phyloP scores from a whole-genome alignment of 2,113 vertebrate genomes.

The Fregata magnificens region DNA sequence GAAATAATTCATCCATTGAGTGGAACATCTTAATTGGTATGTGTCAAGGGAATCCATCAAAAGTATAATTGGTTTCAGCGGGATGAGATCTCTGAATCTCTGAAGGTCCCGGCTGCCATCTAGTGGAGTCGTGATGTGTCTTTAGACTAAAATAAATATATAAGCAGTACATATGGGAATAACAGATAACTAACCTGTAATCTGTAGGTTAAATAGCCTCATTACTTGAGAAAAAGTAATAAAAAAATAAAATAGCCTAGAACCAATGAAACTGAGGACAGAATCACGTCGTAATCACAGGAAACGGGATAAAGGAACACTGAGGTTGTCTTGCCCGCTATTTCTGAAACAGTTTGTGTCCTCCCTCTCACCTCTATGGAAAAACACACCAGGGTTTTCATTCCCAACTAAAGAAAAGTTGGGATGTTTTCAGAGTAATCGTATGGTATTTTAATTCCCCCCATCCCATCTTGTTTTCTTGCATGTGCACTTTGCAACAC shows the following conservation, averaged over 20 bases:
- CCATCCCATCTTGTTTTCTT: accelerated
- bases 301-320: neutral
- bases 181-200: neutral
- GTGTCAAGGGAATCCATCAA: accelerated
- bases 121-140: neutral
- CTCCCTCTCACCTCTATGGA: neutral
- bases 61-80: accelerated
- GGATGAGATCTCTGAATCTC: neutral
- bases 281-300: neutral
- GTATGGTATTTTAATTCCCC: neutral
- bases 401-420: accelerated
- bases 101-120: conserved; percentile 30
- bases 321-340: neutral
- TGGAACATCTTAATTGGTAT: neutral
- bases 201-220: neutral
- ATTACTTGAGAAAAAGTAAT: neutral
- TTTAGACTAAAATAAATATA: neutral
- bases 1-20: neutral
- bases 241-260: neutral
- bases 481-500: neutral
- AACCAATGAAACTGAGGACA: neutral
- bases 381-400: neutral
- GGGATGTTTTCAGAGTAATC: neutral
- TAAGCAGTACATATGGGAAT: accelerated
- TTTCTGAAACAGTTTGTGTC: neutral